Evolutionary conservation across 2,888 invertebrate species (phyloP).

Genomic region (Lamellibrachia columna): DNA sequence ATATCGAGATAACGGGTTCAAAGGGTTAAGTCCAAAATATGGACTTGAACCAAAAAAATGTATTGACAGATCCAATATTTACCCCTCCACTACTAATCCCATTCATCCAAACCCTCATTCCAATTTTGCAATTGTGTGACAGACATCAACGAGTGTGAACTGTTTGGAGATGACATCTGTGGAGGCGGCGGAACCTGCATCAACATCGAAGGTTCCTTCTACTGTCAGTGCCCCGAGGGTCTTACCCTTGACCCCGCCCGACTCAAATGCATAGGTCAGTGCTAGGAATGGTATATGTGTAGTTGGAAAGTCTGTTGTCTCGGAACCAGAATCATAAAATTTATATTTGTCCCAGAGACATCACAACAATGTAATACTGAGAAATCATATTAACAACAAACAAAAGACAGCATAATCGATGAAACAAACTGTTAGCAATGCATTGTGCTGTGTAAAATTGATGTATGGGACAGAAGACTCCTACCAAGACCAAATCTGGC

Average conservation of each 20-base stretch:
- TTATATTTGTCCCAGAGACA: too few relatives aligned
- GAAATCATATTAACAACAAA: too few relatives aligned
- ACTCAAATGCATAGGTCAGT: slow-evolving; percentile 76
- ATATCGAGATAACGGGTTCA: too few relatives aligned
- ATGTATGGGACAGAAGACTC: too few relatives aligned
- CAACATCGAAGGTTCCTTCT: slow-evolving; percentile 85
- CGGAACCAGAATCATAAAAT: too few relatives aligned
- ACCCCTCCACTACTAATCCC: neutral
- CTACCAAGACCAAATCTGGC: too few relatives aligned
- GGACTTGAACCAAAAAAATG: too few relatives aligned
- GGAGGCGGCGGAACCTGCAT: slow-evolving; percentile 81
- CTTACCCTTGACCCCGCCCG: slow-evolving; percentile 82
- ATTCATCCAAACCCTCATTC: neutral
- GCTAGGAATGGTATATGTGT: neutral
- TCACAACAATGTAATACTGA: too few relatives aligned
- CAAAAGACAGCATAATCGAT: too few relatives aligned
- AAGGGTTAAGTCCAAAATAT: too few relatives aligned
- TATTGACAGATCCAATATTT: neutral
- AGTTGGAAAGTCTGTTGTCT: too few relatives aligned
- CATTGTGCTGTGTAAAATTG: neutral
- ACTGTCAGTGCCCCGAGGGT: slow-evolving; percentile 84
- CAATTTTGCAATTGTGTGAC: slow-evolving; percentile 42
- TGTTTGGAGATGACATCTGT: slow-evolving; percentile 72
- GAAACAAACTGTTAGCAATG: neutral
- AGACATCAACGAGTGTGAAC: slow-evolving; percentile 83